phyloP scores from a whole-genome alignment of 1,140 invertebrate genomes.

The Drosophila persimilis region DNA sequence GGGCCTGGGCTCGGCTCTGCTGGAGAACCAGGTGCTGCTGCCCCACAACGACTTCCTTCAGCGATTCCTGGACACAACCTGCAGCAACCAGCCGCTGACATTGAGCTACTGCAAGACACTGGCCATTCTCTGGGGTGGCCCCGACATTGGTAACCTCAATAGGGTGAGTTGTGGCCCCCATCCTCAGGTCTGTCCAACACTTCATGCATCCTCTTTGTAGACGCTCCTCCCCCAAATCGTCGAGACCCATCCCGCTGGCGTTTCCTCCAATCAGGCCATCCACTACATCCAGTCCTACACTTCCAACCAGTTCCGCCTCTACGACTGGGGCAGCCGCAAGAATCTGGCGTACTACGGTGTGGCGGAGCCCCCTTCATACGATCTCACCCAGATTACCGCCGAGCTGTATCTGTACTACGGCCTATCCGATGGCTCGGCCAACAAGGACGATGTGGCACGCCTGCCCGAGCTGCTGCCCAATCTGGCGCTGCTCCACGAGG shows the following conservation, averaged over 20 bases:
- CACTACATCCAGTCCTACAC: conserved; percentile 84
- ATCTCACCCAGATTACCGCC: conserved; percentile 84
- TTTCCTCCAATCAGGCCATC: conserved; percentile 84
- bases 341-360: conserved; percentile 83
- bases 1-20: conserved; percentile 34
- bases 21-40: conserved; percentile 67
- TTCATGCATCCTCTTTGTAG: neutral
- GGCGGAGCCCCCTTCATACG: conserved; percentile 84
- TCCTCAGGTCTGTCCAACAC: too few relatives aligned
- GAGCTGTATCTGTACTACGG: conserved; percentile 87
- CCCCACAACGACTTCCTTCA: conserved; percentile 62
- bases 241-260: conserved; percentile 82
- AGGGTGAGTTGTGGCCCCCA: conserved; percentile 19
- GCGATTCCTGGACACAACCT: conserved; percentile 56
- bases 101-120: conserved; percentile 60
- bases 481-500: conserved; percentile 75
- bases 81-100: conserved; percentile 56
- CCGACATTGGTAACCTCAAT: conserved; percentile 59
- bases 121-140: conserved; percentile 63
- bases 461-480: conserved; percentile 83
- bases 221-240: conserved; percentile 65
- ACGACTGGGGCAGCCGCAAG: conserved; percentile 82
- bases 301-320: conserved; percentile 77
- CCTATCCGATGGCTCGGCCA: conserved; percentile 85
- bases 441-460: conserved; percentile 82